A percentile compares a stretch with the other conserved stretches of the same genome.
Conservation (phyloP, 2,888 invertebrate species). For the Lottia gigantea region DNA sequence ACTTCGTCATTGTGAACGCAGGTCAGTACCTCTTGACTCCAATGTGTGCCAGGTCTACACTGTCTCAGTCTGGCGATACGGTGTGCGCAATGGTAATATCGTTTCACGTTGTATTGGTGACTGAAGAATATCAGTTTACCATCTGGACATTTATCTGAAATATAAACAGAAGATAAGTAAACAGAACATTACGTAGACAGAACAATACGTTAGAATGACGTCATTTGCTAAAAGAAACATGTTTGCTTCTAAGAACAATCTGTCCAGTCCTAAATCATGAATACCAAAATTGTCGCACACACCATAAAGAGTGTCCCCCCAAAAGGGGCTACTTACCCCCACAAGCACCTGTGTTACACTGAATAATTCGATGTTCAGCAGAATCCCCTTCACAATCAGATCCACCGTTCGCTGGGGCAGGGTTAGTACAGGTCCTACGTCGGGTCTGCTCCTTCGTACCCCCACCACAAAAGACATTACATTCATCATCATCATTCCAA, state of each 20-base stretch:
- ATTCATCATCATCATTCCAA: slow-evolving; percentile 26
- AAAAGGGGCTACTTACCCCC: slow-evolving; percentile 18
- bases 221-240: no score
- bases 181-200: no score
- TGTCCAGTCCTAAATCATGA: no score
- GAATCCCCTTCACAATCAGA: slow-evolving; percentile 15
- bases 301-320: no score
- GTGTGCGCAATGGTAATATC: slow-evolving; percentile 29
- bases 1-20: slow-evolving; percentile 17
- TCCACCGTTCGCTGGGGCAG: slow-evolving; percentile 24
- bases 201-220: no score
- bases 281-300: no score
- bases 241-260: no score
- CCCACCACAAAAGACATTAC: slow-evolving; percentile 26
- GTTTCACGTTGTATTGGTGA: slow-evolving; percentile 13
- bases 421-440: slow-evolving; percentile 25
- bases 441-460: slow-evolving; percentile 21
- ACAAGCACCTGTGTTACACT: slow-evolving; percentile 20
- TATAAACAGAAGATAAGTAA: no score
- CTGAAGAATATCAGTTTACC: slow-evolving; percentile 14
- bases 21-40: slow-evolving; percentile 15
- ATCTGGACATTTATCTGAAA: slow-evolving; percentile 23
- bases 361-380: slow-evolving; percentile 17
- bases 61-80: slow-evolving; percentile 20
- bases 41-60: slow-evolving; percentile 21